A percentile compares a stretch with the other conserved stretches of the same genome.
phyloP scores from a whole-genome alignment of 2,113 vertebrate species.

The Fregata magnificens region DNA sequence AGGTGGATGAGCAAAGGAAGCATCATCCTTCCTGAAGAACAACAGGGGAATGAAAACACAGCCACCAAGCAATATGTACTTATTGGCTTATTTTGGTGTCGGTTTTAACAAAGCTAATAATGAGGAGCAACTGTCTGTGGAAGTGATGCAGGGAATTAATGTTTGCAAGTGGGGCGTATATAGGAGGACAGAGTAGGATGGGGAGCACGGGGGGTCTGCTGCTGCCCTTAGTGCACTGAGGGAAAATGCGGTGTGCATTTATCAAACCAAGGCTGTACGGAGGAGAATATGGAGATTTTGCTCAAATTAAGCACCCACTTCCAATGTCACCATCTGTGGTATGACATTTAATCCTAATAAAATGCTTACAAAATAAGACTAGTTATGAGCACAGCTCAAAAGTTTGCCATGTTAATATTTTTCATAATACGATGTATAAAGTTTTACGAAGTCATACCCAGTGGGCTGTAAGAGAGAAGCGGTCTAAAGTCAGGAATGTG shows the following conservation, averaged over 20 bases:
- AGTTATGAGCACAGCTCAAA: background rate
- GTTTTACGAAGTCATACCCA: background rate
- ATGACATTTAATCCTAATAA: slow-evolving; percentile 11
- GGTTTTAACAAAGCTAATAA: background rate
- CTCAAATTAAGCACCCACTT: background rate
- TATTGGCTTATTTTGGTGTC: background rate
- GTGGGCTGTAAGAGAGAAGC: background rate
- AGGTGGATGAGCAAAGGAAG: background rate
- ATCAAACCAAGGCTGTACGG: rapidly evolving
- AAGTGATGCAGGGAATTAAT: background rate
- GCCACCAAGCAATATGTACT: background rate
- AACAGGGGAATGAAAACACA: background rate
- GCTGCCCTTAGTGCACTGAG: background rate
- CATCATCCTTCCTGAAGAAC: slow-evolving; percentile 36
- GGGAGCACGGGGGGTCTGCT: background rate
- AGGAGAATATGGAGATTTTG: background rate
- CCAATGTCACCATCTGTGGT: slow-evolving; percentile 14
- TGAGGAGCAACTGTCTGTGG: background rate
- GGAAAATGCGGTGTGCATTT: background rate
- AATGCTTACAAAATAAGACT: background rate
- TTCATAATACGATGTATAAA: rapidly evolving
- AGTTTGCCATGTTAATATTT: background rate
- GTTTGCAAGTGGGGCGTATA: background rate
- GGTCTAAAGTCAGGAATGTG: background rate
- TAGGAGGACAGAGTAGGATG: background rate